Evolutionary conservation across 2,888 invertebrate genomes (phyloP), one percentile per base, ranked within the genome.

Genomic region (Mimumesa dahlbomi): DNA sequence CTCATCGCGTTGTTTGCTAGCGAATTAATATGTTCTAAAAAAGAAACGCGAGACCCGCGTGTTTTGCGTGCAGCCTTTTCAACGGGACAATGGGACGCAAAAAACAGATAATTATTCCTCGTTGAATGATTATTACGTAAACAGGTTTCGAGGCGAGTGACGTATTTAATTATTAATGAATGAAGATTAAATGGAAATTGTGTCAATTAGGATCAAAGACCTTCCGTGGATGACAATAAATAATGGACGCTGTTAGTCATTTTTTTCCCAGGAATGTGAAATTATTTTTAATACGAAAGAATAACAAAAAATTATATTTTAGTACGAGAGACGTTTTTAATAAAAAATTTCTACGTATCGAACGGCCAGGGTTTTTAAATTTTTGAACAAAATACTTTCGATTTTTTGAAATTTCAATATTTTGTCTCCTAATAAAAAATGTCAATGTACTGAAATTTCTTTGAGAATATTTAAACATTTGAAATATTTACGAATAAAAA

Each of bases 141-240:
- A 73, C 57, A 14, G 22, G 11, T 50, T 18, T 29, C 19, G 43
- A 45, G 5, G 42, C 19, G 40, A 29, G 21, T 31, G 53, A 53
- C 53, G 25, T 49, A 73, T 72, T n/a, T 52, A 58, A 68, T 73
- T 63, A 69, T 50, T 57, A 62, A 65, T 52, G 61, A 49, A 45
- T 36, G 53, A 11, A n/a, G 25, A 63, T 63, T 59, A 66, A 57
- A 45, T 43, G 48, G 58, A 57, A 77, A 73, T 46, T 43, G 63
- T 77, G 77, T 69, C 57, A 61, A 22, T 53, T 53, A 40, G 16
- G 42, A 53, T 49, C 48, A 58, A 29, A 25, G 19, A 46, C 16
- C 34, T 29, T 14, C 11, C 34, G 31, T 29, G 52, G 22, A 25
- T 22, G 25, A 50, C 16, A 49, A 36, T 16, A 18, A 21, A n/a